Evolutionary conservation across 2,797 vertebrate species (phyloP).

Genomic region (Lacerta agilis): DNA sequence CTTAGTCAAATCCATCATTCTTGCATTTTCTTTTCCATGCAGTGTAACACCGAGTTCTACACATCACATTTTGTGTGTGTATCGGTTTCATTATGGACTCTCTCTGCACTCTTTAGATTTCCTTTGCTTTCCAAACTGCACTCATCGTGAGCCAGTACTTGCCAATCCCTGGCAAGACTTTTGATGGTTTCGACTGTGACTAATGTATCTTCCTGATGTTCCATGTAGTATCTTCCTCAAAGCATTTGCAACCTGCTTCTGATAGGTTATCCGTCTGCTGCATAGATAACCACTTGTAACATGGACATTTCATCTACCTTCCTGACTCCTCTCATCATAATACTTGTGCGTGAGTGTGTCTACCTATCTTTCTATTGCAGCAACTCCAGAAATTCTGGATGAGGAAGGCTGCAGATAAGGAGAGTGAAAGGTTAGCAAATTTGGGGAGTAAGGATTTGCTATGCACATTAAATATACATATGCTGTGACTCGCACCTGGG

Average conservation of each 20-base stretch:
- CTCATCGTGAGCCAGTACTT: constrained; percentile 7
- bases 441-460: background rate
- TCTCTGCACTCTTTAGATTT: constrained; percentile 11
- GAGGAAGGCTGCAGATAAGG: background rate
- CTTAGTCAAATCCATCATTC: background rate
- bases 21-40: background rate
- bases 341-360: background rate
- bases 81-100: constrained; percentile 1
- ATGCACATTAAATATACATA: background rate
- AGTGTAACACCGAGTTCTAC: background rate
- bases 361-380: background rate
- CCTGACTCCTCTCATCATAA: background rate
- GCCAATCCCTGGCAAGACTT: constrained; percentile 12
- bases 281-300: background rate
- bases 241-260: background rate
- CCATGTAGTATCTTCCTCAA: constrained; percentile 13
- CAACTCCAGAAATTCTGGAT: background rate
- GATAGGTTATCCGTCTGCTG: background rate
- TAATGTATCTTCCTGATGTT: background rate
- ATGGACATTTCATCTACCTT: background rate
- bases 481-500: background rate
- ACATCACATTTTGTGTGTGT: background rate
- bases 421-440: background rate
- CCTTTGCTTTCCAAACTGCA: constrained; percentile 10
- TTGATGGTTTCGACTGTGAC: constrained; percentile 12